A percentile compares a stretch with the other conserved stretches of the same genome.
These are phyloP conservation scores for Selenia dentaria DNA, from an alignment of 2,888 invertebrate genomes.

Conservation along the genomic window DNA sequence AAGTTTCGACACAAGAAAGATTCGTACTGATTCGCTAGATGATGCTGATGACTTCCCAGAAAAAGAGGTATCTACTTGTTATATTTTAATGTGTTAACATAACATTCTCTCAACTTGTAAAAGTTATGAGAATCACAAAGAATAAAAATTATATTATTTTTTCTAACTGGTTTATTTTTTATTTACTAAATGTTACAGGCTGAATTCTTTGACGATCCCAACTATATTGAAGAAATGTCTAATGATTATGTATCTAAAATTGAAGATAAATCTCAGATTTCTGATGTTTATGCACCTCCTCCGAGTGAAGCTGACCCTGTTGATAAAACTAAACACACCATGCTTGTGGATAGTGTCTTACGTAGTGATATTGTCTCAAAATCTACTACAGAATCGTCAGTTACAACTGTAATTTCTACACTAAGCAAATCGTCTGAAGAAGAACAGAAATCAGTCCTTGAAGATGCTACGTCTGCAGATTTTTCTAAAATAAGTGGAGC, in stretches of 20 bases:
- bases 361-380: constrained; percentile 70
- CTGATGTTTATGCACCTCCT: constrained; percentile 40
- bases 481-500: constrained; percentile 77
- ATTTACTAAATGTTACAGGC: constrained; percentile 46
- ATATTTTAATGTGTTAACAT: no score
- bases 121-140: no score
- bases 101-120: no score
- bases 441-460: constrained; percentile 73
- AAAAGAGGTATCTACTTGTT: constrained; percentile 66
- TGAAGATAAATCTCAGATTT: constrained; percentile 32
- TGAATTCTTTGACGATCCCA: constrained; percentile 69
- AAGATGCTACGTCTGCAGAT: constrained; percentile 77
- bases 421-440: constrained; percentile 78
- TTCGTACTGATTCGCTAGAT: constrained; percentile 78
- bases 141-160: background rate
- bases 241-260: constrained; percentile 41
- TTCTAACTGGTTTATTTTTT: background rate
- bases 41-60: constrained; percentile 82
- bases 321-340: constrained; percentile 57
- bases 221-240: constrained; percentile 47
- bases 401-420: constrained; percentile 75
- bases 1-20: constrained; percentile 75
- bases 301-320: constrained; percentile 42
- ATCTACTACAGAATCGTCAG: constrained; percentile 78
- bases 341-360: constrained; percentile 60